Conservation (phyloP, 2,797 vertebrate species). For the Peromyscus melanophrys region DNA sequence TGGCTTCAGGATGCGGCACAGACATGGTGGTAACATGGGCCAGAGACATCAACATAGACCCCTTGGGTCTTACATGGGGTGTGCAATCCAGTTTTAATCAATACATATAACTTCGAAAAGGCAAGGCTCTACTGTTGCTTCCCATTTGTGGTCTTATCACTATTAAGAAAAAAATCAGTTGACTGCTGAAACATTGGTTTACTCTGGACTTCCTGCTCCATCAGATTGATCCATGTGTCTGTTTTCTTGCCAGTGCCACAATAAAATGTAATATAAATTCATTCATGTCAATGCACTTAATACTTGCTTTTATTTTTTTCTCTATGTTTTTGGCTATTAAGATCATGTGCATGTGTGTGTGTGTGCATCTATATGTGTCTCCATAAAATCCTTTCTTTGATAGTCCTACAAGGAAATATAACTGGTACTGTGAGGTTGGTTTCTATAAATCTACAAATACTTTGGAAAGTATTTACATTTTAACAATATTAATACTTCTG, state of each 20-base stretch:
- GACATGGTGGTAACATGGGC: not conserved
- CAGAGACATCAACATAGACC: not conserved
- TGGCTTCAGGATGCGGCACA: not conserved
- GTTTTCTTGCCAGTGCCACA: not conserved
- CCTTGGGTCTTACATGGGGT: not conserved
- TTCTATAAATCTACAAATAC: not conserved
- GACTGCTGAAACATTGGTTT: not conserved
- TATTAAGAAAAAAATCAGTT: not conserved
- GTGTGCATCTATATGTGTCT: not conserved
- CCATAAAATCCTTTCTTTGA: not conserved
- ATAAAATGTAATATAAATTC: not conserved
- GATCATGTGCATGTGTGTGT: not conserved
- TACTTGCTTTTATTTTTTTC: not conserved
- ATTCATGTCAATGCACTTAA: not conserved
- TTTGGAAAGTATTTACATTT: not conserved
- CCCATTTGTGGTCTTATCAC: not conserved
- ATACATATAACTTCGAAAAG: not conserved
- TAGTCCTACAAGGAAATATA: not conserved
- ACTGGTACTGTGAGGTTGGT: not conserved
- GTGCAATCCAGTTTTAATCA: not conserved
- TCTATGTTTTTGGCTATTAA: not conserved
- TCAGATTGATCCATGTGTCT: not conserved
- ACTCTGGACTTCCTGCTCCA: no score
- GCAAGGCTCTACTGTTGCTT: not conserved
- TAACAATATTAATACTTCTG: not conserved